These are phyloP conservation scores for Esperia sulphurella DNA, from an alignment of 2,888 invertebrate genomes.

Conservation along the genomic window DNA sequence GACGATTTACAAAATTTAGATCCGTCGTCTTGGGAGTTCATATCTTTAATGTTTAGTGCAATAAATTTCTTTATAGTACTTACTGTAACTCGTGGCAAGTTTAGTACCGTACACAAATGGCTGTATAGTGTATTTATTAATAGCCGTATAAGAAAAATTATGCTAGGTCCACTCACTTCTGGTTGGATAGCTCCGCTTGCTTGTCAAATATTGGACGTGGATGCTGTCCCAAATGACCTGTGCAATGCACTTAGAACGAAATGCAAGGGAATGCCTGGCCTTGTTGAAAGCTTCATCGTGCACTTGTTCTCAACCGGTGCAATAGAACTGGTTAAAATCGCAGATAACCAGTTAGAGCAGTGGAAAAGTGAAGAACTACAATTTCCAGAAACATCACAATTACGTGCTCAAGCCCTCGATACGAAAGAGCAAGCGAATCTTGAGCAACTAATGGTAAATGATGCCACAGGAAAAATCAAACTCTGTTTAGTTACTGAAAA, in stretches of 20 bases:
- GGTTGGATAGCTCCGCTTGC: slow-evolving; percentile 70
- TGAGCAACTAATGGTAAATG: slow-evolving; percentile 37
- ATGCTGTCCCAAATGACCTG: slow-evolving; percentile 75
- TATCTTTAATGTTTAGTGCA: slow-evolving; percentile 48
- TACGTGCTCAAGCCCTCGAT: slow-evolving; percentile 57
- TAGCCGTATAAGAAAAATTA: slow-evolving; percentile 56
- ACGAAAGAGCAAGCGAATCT: slow-evolving; percentile 43
- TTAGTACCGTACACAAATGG: slow-evolving; percentile 53
- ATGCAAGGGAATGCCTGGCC: slow-evolving; percentile 74
- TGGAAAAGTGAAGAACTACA: slow-evolving; percentile 47
- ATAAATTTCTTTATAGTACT: slow-evolving; percentile 54
- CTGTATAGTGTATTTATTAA: slow-evolving; percentile 62
- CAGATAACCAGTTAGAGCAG: slow-evolving; percentile 35
- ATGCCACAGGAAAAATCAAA: slow-evolving; percentile 33
- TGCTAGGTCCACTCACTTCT: slow-evolving; percentile 55
- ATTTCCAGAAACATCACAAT: slow-evolving; percentile 47
- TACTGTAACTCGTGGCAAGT: slow-evolving; percentile 58
- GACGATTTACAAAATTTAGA: slow-evolving; percentile 76
- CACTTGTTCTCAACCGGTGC: slow-evolving; percentile 71
- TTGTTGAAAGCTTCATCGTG: slow-evolving; percentile 72
- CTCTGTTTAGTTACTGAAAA: slow-evolving; percentile 57
- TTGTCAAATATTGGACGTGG: slow-evolving; percentile 80
- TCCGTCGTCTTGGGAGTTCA: slow-evolving; percentile 60
- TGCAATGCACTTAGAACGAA: slow-evolving; percentile 61
- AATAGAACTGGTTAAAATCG: slow-evolving; percentile 50